Percentiles rank a stretch among this genome's conserved stretches.
phyloP scores from a whole-genome alignment of 1,140 invertebrate genomes.

The Neocloeon triangulifer region DNA sequence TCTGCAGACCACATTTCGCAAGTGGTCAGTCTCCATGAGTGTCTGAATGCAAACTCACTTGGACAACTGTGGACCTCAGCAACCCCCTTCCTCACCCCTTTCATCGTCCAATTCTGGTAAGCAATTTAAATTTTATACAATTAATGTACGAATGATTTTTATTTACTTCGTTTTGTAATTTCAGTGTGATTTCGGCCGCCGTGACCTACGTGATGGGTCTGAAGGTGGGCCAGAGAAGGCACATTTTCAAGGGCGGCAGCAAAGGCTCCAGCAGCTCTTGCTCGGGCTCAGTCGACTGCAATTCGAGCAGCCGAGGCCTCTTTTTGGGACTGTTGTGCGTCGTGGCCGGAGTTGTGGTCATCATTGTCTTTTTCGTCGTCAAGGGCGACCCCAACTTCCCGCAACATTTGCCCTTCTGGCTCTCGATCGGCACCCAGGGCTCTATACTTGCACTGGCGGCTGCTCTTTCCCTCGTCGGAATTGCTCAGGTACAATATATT shows the following conservation, averaged over 20 bases:
- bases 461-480: slow-evolving; percentile 14
- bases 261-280: slow-evolving; percentile 5
- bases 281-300: slow-evolving; percentile 21
- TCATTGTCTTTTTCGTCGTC: slow-evolving; percentile 38
- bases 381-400: slow-evolving; percentile 29
- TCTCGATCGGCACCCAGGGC: slow-evolving; percentile 20
- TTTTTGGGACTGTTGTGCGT: slow-evolving; percentile 34
- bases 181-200: slow-evolving; percentile 31
- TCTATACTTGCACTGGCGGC: slow-evolving; percentile 19
- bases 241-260: slow-evolving; percentile 9
- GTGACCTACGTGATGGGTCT: slow-evolving; percentile 36
- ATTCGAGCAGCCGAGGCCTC: slow-evolving; percentile 30
- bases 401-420: slow-evolving; percentile 19
- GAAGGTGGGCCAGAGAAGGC: slow-evolving; percentile 24
- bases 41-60: slow-evolving; percentile 30
- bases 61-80: slow-evolving; percentile 33
- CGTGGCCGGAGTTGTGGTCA: slow-evolving; percentile 31
- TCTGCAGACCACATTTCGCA: slow-evolving; percentile 24
- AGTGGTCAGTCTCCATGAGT: slow-evolving; percentile 27
- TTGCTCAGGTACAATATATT: too few relatives aligned
- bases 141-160: too few relatives aligned
- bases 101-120: slow-evolving; percentile 35
- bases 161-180: slow-evolving; percentile 10
- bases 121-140: too few relatives aligned
- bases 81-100: slow-evolving; percentile 34